A percentile compares a stretch with the other conserved stretches of the same genome.
phyloP scores from a whole-genome alignment of 2,888 invertebrate species.

The Chesias legatella region DNA sequence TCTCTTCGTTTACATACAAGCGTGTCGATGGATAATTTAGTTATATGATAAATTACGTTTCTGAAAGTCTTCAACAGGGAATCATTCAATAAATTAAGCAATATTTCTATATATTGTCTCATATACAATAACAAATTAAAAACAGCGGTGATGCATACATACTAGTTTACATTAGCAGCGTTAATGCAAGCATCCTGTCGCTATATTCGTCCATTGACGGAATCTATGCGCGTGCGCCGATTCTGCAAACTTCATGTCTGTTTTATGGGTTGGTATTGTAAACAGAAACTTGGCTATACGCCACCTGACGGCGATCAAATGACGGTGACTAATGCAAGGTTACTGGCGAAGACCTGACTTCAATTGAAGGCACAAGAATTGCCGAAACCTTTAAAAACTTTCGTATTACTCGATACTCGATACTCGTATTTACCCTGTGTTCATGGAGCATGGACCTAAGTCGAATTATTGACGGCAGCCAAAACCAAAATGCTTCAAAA shows the following conservation, averaged over 20 bases:
- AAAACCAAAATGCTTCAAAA: no score
- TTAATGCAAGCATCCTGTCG: slow-evolving; percentile 21
- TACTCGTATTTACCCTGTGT: no score
- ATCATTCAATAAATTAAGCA: no score
- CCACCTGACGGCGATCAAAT: slow-evolving; percentile 49
- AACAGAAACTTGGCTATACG: slow-evolving; percentile 56
- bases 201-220: slow-evolving; percentile 19
- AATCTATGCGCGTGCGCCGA: slow-evolving; percentile 24
- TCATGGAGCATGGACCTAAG: no score
- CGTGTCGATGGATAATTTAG: no score
- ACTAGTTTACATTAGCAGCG: slow-evolving; percentile 15
- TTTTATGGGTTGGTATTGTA: slow-evolving; percentile 51
- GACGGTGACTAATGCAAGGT: slow-evolving; percentile 50
- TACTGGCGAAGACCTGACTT: slow-evolving; percentile 35
- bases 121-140: slow-evolving; percentile 4
- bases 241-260: slow-evolving; percentile 32
- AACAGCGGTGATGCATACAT: slow-evolving; percentile 14
- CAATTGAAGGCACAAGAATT: slow-evolving; percentile 6
- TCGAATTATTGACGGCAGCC: no score
- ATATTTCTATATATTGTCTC: not conserved
- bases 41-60: no score
- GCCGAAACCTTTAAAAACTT: no score
- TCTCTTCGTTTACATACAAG: no score
- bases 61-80: no score
- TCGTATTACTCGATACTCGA: no score